Evolutionary conservation across 2,113 vertebrate species (phyloP).

Genomic region (Fukomys damarensis): DNA sequence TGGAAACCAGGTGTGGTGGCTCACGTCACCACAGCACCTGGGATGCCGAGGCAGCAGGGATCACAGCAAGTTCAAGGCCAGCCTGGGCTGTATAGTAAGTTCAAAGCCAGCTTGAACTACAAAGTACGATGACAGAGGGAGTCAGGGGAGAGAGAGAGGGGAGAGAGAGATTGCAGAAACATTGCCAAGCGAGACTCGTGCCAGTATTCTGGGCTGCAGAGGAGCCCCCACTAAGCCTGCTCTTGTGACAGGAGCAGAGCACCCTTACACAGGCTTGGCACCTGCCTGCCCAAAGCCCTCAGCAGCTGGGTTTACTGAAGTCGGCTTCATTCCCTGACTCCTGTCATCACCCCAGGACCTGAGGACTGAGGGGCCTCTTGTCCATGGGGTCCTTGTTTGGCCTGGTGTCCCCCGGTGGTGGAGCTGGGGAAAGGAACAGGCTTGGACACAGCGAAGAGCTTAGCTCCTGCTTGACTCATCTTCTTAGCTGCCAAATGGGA

Average conservation of each 20-base stretch:
- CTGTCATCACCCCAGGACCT: not conserved
- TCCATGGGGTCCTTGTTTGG: not conserved
- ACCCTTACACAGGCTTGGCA: not conserved
- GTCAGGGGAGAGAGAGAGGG: accelerated
- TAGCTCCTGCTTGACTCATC: not conserved
- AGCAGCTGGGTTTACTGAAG: not conserved
- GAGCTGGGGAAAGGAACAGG: not conserved
- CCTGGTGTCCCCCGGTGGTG: not conserved
- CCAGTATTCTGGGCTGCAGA: not conserved
- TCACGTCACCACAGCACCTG: not conserved
- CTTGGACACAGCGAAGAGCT: not conserved
- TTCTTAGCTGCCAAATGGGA: not conserved
- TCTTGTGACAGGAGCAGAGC: not conserved
- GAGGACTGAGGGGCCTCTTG: not conserved
- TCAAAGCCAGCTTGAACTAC: not conserved
- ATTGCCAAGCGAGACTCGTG: not conserved
- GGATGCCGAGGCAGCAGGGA: not conserved
- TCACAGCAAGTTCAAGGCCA: not conserved
- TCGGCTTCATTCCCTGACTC: not conserved
- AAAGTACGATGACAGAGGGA: not conserved
- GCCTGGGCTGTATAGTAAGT: not conserved
- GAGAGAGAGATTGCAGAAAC: not conserved
- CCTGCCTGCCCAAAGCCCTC: not conserved
- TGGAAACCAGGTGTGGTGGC: not conserved
- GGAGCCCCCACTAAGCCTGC: not conserved